Conservation (phyloP, 2,888 invertebrate genomes). For the Nematopogon swammerdamellus region DNA sequence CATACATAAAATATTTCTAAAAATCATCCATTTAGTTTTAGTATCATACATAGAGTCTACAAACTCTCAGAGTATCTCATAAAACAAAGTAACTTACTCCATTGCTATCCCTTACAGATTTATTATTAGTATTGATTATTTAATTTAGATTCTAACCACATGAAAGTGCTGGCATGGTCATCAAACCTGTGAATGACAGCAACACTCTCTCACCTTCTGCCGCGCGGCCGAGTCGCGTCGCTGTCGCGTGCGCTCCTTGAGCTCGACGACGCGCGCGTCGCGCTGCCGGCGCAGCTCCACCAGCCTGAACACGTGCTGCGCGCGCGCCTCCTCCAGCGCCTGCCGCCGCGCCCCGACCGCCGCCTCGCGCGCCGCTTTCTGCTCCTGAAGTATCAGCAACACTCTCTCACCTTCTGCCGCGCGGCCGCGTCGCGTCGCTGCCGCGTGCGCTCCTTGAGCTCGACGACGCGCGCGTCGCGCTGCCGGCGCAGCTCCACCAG, state of each 20-base stretch:
- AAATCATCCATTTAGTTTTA: too few species aligned
- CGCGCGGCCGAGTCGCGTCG: slow-evolving; percentile 74
- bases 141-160: too few species aligned
- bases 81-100: too few species aligned
- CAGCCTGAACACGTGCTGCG: slow-evolving; percentile 69
- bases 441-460: slow-evolving; percentile 68
- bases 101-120: too few species aligned
- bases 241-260: slow-evolving; percentile 71
- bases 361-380: slow-evolving; percentile 94
- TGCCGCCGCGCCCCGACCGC: slow-evolving; percentile 88
- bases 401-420: slow-evolving; percentile 75
- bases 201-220: slow-evolving; percentile 78
- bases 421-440: slow-evolving; percentile 74
- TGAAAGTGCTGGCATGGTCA: too few species aligned
- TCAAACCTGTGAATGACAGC: too few species aligned
- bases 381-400: too few species aligned
- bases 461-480: slow-evolving; percentile 75
- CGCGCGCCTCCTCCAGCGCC: slow-evolving; percentile 80
- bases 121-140: too few species aligned
- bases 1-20: too few species aligned
- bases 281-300: slow-evolving; percentile 76
- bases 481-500: slow-evolving; percentile 77
- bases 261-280: slow-evolving; percentile 71
- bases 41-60: too few species aligned
- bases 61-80: too few species aligned